Percentiles rank a stretch among this genome's conserved stretches.
phyloP scores from a whole-genome alignment of 2,113 vertebrate genomes.

The Lepidothrix coronata region DNA sequence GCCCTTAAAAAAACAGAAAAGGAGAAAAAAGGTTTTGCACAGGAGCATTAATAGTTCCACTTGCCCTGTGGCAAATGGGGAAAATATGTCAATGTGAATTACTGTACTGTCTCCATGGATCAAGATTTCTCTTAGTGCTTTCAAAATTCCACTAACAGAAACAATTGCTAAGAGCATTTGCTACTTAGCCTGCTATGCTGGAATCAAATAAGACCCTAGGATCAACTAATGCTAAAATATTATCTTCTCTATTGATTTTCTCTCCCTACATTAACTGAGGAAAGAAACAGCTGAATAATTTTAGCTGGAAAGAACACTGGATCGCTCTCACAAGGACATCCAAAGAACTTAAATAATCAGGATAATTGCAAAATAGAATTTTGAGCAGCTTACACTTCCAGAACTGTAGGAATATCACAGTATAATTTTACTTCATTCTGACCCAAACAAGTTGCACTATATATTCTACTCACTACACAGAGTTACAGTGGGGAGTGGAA shows the following conservation, averaged over 20 bases:
- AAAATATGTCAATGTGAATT: constrained; percentile 71
- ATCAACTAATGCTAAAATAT: constrained; percentile 64
- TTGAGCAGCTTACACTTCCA: neutral
- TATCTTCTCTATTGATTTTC: constrained; percentile 50
- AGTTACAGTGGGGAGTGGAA: neutral
- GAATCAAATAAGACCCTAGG: constrained; percentile 47
- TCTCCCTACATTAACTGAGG: neutral
- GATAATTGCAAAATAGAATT: constrained; percentile 1
- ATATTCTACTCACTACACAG: neutral
- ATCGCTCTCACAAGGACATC: neutral
- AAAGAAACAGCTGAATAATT: constrained; percentile 48
- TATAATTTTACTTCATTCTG: neutral
- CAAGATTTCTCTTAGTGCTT: constrained; percentile 62
- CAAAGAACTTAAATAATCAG: constrained; percentile 23
- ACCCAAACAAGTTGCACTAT: neutral
- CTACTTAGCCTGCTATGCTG: constrained; percentile 39
- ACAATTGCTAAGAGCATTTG: constrained; percentile 68
- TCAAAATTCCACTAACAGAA: constrained; percentile 65
- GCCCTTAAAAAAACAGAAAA: neutral
- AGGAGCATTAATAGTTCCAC: constrained; percentile 63
- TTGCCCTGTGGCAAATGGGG: constrained; percentile 62
- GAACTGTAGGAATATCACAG: neutral
- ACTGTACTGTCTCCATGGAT: constrained; percentile 58
- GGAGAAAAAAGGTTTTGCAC: constrained; percentile 39
- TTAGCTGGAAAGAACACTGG: neutral